phyloP scores from a whole-genome alignment of 2,113 vertebrate species.

The Rhadina sibilatrix region DNA sequence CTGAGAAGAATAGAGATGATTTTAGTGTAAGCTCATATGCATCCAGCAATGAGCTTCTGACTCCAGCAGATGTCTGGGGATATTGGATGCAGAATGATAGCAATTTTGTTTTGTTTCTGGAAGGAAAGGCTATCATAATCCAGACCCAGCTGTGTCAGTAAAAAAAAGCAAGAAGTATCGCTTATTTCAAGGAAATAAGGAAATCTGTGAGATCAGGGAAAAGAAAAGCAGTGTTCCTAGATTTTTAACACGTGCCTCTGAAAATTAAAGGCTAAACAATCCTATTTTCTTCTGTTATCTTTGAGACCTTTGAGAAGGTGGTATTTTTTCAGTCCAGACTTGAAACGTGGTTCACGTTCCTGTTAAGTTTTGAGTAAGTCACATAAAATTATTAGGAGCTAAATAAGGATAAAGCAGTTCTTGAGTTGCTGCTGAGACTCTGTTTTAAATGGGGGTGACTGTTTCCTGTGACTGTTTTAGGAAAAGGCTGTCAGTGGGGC shows the following conservation, averaged over 20 bases:
- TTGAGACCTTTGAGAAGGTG: not conserved
- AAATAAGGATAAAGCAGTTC: not conserved
- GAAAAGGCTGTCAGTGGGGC: not conserved
- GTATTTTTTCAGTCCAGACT: not conserved
- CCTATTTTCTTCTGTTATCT: not conserved
- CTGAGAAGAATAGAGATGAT: slow-evolving; percentile 45
- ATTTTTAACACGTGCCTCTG: not conserved
- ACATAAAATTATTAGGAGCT: not conserved
- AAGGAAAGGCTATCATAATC: slow-evolving; percentile 30
- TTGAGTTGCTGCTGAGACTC: not conserved
- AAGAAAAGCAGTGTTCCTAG: not conserved
- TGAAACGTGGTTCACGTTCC: accelerated
- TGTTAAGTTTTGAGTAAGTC: not conserved
- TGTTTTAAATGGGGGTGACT: not conserved
- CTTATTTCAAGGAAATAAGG: slow-evolving; percentile 50
- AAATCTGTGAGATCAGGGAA: not conserved
- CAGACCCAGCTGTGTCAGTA: slow-evolving; percentile 35
- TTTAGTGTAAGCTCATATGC: slow-evolving; percentile 23
- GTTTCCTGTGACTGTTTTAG: not conserved
- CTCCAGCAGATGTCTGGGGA: slow-evolving; percentile 44
- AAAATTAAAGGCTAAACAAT: not conserved
- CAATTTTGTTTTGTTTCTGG: slow-evolving; percentile 58
- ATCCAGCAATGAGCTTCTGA: slow-evolving; percentile 24
- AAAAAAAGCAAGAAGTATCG: not conserved
- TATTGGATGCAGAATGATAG: slow-evolving; percentile 38